phyloP scores from a whole-genome alignment of 2,113 vertebrate genomes.

The Plestiodon gilberti region DNA sequence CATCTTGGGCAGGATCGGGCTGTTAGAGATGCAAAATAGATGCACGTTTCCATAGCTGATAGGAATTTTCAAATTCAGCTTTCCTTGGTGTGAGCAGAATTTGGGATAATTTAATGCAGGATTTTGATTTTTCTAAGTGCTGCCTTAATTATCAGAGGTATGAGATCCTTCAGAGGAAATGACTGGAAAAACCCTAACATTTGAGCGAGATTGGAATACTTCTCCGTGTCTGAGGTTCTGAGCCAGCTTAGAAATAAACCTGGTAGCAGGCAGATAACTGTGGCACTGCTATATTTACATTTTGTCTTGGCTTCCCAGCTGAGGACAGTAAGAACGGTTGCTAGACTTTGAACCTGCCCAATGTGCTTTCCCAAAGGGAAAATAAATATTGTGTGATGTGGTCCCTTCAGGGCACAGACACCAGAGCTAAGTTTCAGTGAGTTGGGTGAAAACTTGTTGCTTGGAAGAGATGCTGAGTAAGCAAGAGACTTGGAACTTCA shows the following conservation, averaged over 20 bases:
- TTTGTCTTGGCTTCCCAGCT: conserved; percentile 35
- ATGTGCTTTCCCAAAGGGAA: conserved; percentile 26
- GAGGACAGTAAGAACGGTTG: conserved; percentile 29
- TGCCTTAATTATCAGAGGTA: background rate
- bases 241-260: background rate
- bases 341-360: conserved; percentile 37
- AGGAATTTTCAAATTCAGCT: background rate
- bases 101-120: background rate
- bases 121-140: background rate
- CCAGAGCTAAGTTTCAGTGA: background rate
- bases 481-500: background rate
- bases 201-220: too few species aligned
- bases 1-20: too few species aligned
- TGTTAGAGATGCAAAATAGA: background rate
- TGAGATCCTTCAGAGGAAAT: background rate
- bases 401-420: background rate
- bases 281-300: conserved; percentile 23
- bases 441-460: background rate
- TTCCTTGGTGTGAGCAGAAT: background rate
- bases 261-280: background rate
- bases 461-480: background rate
- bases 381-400: conserved; percentile 32
- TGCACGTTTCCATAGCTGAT: background rate
- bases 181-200: background rate
- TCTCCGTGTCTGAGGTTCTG: conserved; percentile 34